Evolutionary conservation across 2,797 vertebrate species (phyloP).

Genomic region (Chanos chanos): DNA sequence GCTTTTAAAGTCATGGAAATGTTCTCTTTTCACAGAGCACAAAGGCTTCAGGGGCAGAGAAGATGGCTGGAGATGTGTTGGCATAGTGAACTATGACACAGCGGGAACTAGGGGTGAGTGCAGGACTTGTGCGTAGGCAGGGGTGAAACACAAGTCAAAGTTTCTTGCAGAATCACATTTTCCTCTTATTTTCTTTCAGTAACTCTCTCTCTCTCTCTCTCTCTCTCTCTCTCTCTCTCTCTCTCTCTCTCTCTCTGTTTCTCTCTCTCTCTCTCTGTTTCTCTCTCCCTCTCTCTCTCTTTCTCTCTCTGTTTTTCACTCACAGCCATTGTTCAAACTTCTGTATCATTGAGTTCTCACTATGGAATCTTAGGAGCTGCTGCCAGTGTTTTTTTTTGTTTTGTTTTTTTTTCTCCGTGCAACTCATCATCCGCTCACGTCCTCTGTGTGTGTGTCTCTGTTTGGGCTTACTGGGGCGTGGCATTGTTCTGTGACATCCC

Average conservation of each 20-base stretch:
- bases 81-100: too few relatives aligned
- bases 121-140: too few relatives aligned
- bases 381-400: constrained; percentile 17
- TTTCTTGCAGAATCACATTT: constrained; percentile 20
- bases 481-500: constrained; percentile 28
- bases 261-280: not conserved
- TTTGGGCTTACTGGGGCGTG: constrained; percentile 1
- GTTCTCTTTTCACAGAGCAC: too few relatives aligned
- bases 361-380: constrained; percentile 17
- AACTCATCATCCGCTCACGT: not conserved
- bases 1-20: too few relatives aligned
- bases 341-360: not conserved
- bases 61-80: too few relatives aligned
- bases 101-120: too few relatives aligned
- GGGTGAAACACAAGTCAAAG: too few relatives aligned
- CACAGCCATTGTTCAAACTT: not conserved
- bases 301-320: not conserved
- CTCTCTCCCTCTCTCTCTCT: not conserved
- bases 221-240: not conserved
- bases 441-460: not conserved
- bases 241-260: not conserved
- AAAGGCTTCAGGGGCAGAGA: too few relatives aligned
- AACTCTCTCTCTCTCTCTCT: not conserved
- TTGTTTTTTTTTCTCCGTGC: not conserved
- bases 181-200: not conserved